Conservation (phyloP, 2,888 invertebrate species). For the Sacculina carcini region DNA sequence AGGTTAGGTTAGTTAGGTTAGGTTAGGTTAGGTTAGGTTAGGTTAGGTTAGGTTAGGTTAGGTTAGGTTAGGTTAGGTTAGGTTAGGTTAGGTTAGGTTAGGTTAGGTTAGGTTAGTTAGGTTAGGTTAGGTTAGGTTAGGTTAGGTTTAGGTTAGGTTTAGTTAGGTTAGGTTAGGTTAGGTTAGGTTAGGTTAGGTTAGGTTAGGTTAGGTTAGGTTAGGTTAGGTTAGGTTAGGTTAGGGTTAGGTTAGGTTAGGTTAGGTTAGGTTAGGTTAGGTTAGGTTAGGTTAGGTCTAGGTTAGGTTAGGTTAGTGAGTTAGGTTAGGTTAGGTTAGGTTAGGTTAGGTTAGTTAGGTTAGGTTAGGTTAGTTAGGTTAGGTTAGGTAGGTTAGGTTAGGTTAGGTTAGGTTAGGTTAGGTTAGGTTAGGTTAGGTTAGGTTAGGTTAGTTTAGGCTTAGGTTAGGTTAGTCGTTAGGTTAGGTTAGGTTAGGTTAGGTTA, state of each 20-base stretch:
- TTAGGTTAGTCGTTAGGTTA: not conserved
- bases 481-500: constrained; percentile 12
- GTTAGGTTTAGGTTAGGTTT: too few relatives aligned
- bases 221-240: constrained; percentile 1
- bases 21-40: constrained; percentile 11
- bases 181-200: constrained; percentile 7
- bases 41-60: constrained; percentile 11
- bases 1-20: constrained; percentile 11
- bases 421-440: not conserved
- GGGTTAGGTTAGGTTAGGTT: too few relatives aligned
- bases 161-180: constrained; percentile 10
- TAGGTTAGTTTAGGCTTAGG: too few relatives aligned
- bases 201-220: constrained; percentile 1
- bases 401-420: not conserved
- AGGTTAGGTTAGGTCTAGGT: too few relatives aligned
- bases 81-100: constrained; percentile 9
- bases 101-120: constrained; percentile 8
- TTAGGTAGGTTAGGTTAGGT: too few relatives aligned
- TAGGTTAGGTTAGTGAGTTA: constrained; percentile 6
- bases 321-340: constrained; percentile 7
- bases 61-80: constrained; percentile 11
- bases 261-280: constrained; percentile 4
- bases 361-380: constrained; percentile 5
- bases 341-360: constrained; percentile 5
- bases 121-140: constrained; percentile 9